Base-by-base conservation (phyloP, 2,888 invertebrate genomes). In the Epinotia bilunana region DNA sequence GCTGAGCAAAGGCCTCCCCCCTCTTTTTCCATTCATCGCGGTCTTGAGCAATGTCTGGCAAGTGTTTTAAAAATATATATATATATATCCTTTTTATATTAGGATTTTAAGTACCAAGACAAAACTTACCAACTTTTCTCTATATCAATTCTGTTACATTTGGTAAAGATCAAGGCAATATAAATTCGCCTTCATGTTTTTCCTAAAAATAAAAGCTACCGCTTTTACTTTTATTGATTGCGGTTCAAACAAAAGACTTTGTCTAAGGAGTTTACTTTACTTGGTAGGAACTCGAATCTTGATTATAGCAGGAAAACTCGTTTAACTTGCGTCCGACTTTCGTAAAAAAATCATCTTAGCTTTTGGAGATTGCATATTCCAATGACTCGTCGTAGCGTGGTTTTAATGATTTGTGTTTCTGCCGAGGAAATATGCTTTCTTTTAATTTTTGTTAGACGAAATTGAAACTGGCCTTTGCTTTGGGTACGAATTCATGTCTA, bases 301-400 rank as follows among this genome's bases (percentile, higher is more conserved):
- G 69, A 69, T 69, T 69, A 60, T 23, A 46, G n/a, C 11, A 69
- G 46, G 43, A 60, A 69, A 69, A 69, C 69, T 69, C 69, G 69
- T 69, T 69, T 46, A 69, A 69, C 69, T 69, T 69, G 11, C 69
- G 6, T 9, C 46, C 46, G 46, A 69, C 39, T 69, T 68, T 69
- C 23, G 46, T 28, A 28, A 67, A 55, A 65, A 68, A 43, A 20
- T 46, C 58, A 46, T n/a, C 68, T 69, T 46, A 69, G 43, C 57
- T 23, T 69, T 49, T 46, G 23, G 43, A 28, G 43, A 43, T 58
- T 69, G 13, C 58, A 39, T 53, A 28, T 60, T 60, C 60, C 49
- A 49, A 60, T 28, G 28, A 33, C n/a, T 60, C 28, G 2, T 60
- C 16, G 33, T 61, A 6, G n/a, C 53, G 18, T n/a, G 16, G 12